Evolutionary conservation across 2,888 invertebrate species (phyloP).

Genomic region (Eupsilia transversa): DNA sequence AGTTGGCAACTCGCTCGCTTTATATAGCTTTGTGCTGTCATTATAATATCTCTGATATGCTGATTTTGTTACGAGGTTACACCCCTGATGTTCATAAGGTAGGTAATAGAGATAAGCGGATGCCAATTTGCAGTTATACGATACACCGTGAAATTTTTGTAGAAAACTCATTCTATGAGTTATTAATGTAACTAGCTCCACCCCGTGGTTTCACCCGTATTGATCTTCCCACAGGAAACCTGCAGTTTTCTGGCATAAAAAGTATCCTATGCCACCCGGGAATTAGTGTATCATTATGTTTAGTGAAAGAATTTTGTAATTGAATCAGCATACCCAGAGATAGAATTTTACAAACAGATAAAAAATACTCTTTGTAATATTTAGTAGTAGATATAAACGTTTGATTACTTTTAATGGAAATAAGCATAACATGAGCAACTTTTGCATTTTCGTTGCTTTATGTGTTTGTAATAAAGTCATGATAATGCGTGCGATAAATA

Average conservation of each 20-base stretch:
- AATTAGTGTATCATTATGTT: not conserved
- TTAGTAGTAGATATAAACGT: too few species aligned
- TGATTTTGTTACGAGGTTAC: slow-evolving; percentile 68
- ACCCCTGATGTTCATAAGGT: slow-evolving; percentile 44
- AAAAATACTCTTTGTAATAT: too few species aligned
- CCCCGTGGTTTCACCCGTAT: not conserved
- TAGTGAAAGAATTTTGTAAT: not conserved
- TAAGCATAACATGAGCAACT: not conserved
- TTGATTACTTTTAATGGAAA: not conserved
- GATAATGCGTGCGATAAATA: slow-evolving; percentile 29
- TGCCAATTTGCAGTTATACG: slow-evolving; percentile 31
- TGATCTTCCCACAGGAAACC: not conserved
- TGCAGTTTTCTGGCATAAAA: not conserved
- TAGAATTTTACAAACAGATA: too few species aligned
- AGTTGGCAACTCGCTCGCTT: slow-evolving; percentile 80
- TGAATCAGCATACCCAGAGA: too few species aligned
- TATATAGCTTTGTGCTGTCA: slow-evolving; percentile 82
- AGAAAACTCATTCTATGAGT: not conserved
- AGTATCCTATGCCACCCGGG: too few species aligned
- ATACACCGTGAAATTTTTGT: not conserved
- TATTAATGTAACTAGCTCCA: not conserved
- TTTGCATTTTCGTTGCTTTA: not conserved
- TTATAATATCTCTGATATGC: slow-evolving; percentile 84
- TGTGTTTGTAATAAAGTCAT: not conserved
- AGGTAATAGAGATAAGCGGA: not conserved